Conservation (phyloP, 2,888 invertebrate species). For the Heliconius hortense region DNA sequence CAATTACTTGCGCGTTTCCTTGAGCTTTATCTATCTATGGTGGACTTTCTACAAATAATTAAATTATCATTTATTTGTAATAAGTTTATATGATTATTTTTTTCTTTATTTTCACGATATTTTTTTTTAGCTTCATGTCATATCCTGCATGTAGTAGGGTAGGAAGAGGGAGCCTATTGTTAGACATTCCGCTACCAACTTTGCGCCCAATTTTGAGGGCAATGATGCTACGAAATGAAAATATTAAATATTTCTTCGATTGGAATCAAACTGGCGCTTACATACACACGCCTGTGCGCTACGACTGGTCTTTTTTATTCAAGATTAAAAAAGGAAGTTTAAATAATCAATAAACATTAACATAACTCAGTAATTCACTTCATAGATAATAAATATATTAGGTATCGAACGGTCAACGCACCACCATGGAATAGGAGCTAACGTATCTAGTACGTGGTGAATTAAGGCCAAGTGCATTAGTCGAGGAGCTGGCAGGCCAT, state of each 20-base stretch:
- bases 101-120: too few species aligned
- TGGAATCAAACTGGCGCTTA: too few species aligned
- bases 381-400: slow-evolving; percentile 26
- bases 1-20: slow-evolving; percentile 24
- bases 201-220: too few species aligned
- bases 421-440: slow-evolving; percentile 36
- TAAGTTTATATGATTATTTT: not conserved
- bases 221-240: too few species aligned
- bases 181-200: too few species aligned
- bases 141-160: too few species aligned
- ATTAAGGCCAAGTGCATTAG: slow-evolving; percentile 58
- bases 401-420: slow-evolving; percentile 34
- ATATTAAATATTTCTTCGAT: too few species aligned
- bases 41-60: slow-evolving; percentile 21
- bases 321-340: not conserved
- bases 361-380: slow-evolving; percentile 9
- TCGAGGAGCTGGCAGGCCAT: slow-evolving; percentile 29
- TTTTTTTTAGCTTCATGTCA: too few species aligned
- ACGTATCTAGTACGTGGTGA: slow-evolving; percentile 53
- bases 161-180: too few species aligned
- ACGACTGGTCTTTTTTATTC: too few species aligned
- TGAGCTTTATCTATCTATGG: slow-evolving; percentile 10
- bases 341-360: slow-evolving; percentile 9
- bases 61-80: not conserved
- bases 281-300: too few species aligned